phyloP scores from a whole-genome alignment of 1,140 invertebrate species.

The Psilanteris sp. region DNA sequence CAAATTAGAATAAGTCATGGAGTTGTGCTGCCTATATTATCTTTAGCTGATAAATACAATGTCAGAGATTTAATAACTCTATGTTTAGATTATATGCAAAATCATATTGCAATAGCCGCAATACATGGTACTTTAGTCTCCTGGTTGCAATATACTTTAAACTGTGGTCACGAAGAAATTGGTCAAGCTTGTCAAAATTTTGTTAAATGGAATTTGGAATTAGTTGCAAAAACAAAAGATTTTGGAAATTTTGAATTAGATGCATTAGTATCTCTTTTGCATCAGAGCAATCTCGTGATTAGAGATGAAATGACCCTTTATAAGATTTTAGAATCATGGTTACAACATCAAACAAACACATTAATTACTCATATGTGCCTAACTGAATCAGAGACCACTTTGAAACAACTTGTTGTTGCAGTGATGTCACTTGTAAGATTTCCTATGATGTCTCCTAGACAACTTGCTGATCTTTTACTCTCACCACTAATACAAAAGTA shows the following conservation, averaged over 20 bases:
- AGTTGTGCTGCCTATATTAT: conserved; percentile 91
- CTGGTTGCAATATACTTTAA: conserved; percentile 93
- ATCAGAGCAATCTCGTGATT: conserved; percentile 93
- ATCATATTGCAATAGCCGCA: conserved; percentile 91
- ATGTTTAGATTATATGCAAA: conserved; percentile 92
- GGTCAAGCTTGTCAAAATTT: conserved; percentile 90
- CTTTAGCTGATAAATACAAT: conserved; percentile 96
- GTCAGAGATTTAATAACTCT: conserved; percentile 91
- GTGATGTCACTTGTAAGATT: conserved; percentile 91
- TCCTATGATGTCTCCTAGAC: conserved; percentile 94
- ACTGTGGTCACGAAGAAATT: conserved; percentile 89
- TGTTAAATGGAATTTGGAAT: conserved; percentile 94
- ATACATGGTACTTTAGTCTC: conserved; percentile 89
- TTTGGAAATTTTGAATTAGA: conserved; percentile 91
- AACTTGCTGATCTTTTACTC: conserved; percentile 89
- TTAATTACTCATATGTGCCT: conserved; percentile 77
- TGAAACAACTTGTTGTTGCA: conserved; percentile 85
- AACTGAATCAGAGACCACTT: conserved; percentile 80
- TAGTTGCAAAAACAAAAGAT: conserved; percentile 88
- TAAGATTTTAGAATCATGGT: conserved; percentile 87
- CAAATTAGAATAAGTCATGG: conserved; percentile 90
- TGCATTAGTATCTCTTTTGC: conserved; percentile 87
- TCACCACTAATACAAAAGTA: conserved; percentile 89
- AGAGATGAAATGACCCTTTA: conserved; percentile 93
- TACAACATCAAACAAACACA: conserved; percentile 83